Percentiles rank a stretch among this genome's conserved stretches.
phyloP scores from a whole-genome alignment of 2,888 invertebrate genomes.

The Cephus nigrinus region DNA sequence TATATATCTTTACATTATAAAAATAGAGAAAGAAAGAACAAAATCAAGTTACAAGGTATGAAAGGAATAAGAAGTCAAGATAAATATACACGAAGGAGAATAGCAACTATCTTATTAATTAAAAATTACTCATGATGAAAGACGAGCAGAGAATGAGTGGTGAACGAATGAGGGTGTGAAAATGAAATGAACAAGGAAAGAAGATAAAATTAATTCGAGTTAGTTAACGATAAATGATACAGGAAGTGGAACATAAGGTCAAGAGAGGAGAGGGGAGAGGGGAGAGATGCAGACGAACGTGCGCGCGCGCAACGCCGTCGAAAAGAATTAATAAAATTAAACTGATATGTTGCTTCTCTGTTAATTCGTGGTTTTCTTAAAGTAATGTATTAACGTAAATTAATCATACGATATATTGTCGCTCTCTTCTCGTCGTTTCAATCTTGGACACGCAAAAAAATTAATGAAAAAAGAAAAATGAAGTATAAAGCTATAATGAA shows the following conservation, averaged over 20 bases:
- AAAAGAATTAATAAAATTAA: slow-evolving; percentile 60
- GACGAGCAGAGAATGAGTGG: neutral
- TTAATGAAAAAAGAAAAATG: slow-evolving; percentile 15
- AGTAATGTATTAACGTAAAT: slow-evolving; percentile 48
- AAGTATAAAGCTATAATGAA: slow-evolving; percentile 6
- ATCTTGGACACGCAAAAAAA: slow-evolving; percentile 23
- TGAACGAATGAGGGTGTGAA: neutral
- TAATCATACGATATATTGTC: slow-evolving; percentile 41
- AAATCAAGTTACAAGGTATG: neutral
- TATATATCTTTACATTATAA: neutral
- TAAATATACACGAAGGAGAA: neutral
- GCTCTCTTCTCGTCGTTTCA: slow-evolving; percentile 25
- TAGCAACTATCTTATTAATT: slow-evolving; percentile 4
- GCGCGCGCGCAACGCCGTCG: neutral
- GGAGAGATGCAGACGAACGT: neutral
- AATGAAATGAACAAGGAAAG: slow-evolving; percentile 13
- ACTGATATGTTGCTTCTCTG: slow-evolving; percentile 64
- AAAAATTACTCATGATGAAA: neutral
- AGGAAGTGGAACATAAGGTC: slow-evolving; percentile 26
- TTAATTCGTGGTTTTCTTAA: slow-evolving; percentile 51
- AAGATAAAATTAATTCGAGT: slow-evolving; percentile 10
- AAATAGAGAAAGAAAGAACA: neutral
- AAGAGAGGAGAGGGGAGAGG: slow-evolving; percentile 9
- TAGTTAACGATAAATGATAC: slow-evolving; percentile 10
- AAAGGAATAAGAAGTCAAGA: neutral